These are phyloP conservation scores for Anhinga anhinga DNA, from an alignment of 2,113 vertebrate species.

Conservation along the genomic window DNA sequence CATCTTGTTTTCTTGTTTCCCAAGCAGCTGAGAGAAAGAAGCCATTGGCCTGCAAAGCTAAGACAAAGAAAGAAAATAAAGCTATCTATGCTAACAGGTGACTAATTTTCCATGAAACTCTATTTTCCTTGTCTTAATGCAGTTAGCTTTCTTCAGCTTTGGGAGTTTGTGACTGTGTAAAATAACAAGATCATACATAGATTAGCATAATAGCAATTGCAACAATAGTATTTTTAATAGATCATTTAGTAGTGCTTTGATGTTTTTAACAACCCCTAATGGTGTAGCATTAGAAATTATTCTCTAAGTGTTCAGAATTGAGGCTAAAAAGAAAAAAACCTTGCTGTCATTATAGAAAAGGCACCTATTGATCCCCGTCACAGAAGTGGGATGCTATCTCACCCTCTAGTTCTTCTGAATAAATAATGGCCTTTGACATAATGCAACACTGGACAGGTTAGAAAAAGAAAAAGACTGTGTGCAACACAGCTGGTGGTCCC, in stretches of 20 bases:
- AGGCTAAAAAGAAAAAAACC: not conserved
- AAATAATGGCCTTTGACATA: constrained; percentile 49
- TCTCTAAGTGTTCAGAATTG: constrained; percentile 12
- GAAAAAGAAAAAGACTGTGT: not conserved
- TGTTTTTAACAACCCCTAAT: constrained; percentile 37
- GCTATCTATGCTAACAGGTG: not conserved
- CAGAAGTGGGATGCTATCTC: not conserved
- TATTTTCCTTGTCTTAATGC: not conserved
- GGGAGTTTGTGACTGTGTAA: not conserved
- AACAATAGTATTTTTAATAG: constrained; percentile 31
- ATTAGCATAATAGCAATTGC: constrained; percentile 39
- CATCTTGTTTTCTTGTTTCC: not conserved
- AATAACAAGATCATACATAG: constrained; percentile 25
- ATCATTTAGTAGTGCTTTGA: constrained; percentile 41
- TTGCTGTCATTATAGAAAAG: not conserved
- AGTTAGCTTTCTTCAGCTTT: not conserved
- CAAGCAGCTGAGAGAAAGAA: not conserved
- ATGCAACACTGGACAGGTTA: constrained; percentile 8
- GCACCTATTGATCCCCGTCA: not conserved
- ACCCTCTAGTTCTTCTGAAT: constrained; percentile 8
- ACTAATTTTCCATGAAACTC: not conserved
- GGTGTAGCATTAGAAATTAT: not conserved
- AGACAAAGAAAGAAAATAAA: not conserved
- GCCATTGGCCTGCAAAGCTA: not conserved
- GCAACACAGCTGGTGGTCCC: not conserved